Base-by-base conservation (phyloP, 2,888 invertebrate genomes). In the Hemistola chrysoprasaria region DNA sequence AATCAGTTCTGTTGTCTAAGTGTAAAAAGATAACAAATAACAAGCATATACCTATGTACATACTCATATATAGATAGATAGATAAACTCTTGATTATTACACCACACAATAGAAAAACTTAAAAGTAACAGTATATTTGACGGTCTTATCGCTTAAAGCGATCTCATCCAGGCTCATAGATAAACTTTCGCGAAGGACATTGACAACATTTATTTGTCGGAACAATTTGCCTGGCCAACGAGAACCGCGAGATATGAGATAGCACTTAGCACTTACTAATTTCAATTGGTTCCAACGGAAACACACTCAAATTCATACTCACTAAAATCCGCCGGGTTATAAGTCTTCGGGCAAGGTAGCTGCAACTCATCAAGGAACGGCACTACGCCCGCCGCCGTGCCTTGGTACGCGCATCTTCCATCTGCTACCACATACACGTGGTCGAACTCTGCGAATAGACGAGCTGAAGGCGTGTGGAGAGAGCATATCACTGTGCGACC, bases 321-420 rank as follows among this genome's bases (percentile, higher is more conserved):
- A 97, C 97, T 92, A 79, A 97, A 98, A 86, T 98, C 98, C 3
- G 98, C 98, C 0, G 98, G 98, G 79, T 98, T 98, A 71, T 98
- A 97, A 56, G 97, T 97, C 47, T 91, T 92, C 0, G 98, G 98
- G 70, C 98, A 98, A 16, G 94, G 91, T 22, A 97, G 84, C 23
- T 94, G 95, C 33, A 97, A 81, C 6, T 92, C 90, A 6, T 92
- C 88, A 36, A 98, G 86, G 76, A 95, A 98, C 0, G 96, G 95
- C 16, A 98, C 93, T 1, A 98, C 92, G 8, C 95, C 93, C 1
- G 89, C 80, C 0, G 95, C 92, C 0, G 93, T 90, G 1, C 98
- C 98, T 62, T 97, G 94, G 76, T 97, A 98, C 3, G 96, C 93
- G 71, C 98, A 98, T 58, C 96, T 93, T 0, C 98, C 98, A 30